Evolutionary conservation across 2,888 invertebrate species (phyloP).

Genomic region (Brachylomia viminalis): DNA sequence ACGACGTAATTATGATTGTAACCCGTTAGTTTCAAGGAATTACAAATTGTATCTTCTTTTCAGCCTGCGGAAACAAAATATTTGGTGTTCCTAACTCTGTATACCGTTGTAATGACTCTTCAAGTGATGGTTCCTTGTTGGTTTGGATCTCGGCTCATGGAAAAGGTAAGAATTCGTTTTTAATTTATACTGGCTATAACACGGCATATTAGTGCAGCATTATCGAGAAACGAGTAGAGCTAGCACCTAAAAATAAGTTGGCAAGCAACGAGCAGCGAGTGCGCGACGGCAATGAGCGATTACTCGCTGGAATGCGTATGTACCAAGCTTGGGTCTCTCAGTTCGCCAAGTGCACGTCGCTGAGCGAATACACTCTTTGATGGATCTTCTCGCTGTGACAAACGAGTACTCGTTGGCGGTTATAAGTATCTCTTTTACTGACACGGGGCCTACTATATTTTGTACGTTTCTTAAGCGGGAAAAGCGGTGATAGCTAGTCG

Average conservation of each 20-base stretch:
- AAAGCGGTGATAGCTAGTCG: background rate
- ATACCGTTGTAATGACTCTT: slow-evolving; percentile 76
- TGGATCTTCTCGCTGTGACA: background rate
- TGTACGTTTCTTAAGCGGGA: background rate
- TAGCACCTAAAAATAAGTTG: too few relatives aligned
- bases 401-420: background rate
- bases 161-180: slow-evolving; percentile 70
- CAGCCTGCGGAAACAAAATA: slow-evolving; percentile 78
- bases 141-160: slow-evolving; percentile 80
- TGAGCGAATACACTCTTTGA: background rate
- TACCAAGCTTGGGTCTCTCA: too few relatives aligned
- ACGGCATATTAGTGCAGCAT: too few relatives aligned
- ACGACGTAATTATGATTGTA: background rate
- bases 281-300: too few relatives aligned
- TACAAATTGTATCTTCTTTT: slow-evolving; percentile 43
- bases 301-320: too few relatives aligned
- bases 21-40: background rate
- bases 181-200: too few relatives aligned
- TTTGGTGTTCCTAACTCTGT: slow-evolving; percentile 78
- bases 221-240: too few relatives aligned
- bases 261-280: too few relatives aligned
- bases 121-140: slow-evolving; percentile 82
- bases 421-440: background rate
- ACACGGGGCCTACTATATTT: too few relatives aligned
- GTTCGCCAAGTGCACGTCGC: too few relatives aligned